Percentiles rank a stretch among this genome's conserved stretches.
Conservation (phyloP, 1,140 invertebrate genomes). For the Meteorus sp. region DNA sequence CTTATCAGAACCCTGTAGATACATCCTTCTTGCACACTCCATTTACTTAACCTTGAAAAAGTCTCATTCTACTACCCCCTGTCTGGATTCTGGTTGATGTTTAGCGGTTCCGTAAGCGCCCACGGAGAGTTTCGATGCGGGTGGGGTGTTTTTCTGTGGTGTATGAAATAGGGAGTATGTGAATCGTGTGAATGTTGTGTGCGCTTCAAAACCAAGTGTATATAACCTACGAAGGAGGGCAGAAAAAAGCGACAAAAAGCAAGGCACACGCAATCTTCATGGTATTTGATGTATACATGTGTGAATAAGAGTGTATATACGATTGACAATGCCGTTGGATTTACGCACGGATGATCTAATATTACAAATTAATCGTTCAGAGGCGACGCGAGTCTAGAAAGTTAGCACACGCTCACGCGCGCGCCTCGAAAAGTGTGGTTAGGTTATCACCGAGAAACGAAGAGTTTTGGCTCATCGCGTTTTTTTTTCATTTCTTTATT, state of each 20-base stretch:
- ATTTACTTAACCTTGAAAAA: constrained; percentile 55
- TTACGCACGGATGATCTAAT: constrained; percentile 7
- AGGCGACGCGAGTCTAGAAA: neutral
- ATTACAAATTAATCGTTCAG: neutral
- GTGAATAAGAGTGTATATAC: neutral
- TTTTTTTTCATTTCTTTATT: too few relatives aligned
- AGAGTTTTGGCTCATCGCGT: too few relatives aligned
- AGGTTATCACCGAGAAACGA: too few relatives aligned
- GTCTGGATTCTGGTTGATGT: constrained; percentile 7
- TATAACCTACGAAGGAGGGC: neutral
- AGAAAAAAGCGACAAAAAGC: neutral
- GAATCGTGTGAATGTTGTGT: neutral
- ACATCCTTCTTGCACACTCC: constrained; percentile 1
- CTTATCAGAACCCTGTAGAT: neutral
- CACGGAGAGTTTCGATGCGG: constrained; percentile 31
- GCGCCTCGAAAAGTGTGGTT: too few relatives aligned
- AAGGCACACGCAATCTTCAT: neutral
- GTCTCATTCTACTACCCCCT: constrained; percentile 39
- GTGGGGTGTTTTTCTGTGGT: constrained; percentile 27
- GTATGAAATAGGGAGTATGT: neutral
- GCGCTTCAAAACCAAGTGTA: neutral
- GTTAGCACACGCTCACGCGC: neutral
- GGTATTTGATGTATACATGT: neutral
- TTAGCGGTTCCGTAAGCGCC: constrained; percentile 11
- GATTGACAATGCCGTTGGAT: constrained; percentile 16